These are phyloP conservation scores for Stylophora pistillata DNA, from an alignment of 64 coral and sea anemone genomes.

Conservation along the genomic window DNA sequence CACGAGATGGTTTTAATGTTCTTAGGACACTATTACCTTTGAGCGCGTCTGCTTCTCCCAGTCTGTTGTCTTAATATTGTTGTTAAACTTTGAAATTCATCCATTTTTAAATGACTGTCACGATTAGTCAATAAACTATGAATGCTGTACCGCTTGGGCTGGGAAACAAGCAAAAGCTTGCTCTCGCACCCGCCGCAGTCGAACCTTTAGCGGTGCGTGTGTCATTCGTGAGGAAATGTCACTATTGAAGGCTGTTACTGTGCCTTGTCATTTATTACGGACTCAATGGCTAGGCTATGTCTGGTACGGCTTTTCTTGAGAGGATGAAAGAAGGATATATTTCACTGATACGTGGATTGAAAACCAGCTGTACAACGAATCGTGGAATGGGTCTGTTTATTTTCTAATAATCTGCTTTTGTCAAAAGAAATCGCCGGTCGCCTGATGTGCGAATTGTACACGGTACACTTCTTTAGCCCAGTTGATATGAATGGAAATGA, in stretches of 20 bases:
- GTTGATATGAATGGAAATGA: conserved; percentile 53
- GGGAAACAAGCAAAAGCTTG: background rate
- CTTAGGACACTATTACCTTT: conserved; percentile 31
- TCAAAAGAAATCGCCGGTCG: background rate
- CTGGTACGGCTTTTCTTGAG: conserved; percentile 39
- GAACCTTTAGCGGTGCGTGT: background rate
- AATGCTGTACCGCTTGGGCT: conserved; percentile 22
- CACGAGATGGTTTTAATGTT: conserved; percentile 29
- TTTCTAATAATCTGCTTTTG: conserved; percentile 14
- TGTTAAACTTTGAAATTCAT: conserved; percentile 87
- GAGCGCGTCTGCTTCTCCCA: conserved; percentile 28
- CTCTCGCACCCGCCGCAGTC: background rate
- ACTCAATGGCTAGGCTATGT: conserved; percentile 31
- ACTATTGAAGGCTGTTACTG: conserved; percentile 34
- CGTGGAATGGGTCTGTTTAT: conserved; percentile 7
- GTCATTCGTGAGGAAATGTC: conserved; percentile 26
- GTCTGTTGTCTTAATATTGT: conserved; percentile 64
- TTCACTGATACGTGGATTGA: conserved; percentile 24
- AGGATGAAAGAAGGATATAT: conserved; percentile 34
- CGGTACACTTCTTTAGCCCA: conserved; percentile 34
- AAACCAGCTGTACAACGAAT: conserved; percentile 16
- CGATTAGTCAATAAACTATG: conserved; percentile 68
- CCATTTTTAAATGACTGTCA: conserved; percentile 67
- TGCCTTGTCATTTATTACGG: conserved; percentile 16
- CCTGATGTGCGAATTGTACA: conserved; percentile 1